Base-by-base conservation (phyloP, 1,140 invertebrate species). In the Drosophila carrolli region DNA sequence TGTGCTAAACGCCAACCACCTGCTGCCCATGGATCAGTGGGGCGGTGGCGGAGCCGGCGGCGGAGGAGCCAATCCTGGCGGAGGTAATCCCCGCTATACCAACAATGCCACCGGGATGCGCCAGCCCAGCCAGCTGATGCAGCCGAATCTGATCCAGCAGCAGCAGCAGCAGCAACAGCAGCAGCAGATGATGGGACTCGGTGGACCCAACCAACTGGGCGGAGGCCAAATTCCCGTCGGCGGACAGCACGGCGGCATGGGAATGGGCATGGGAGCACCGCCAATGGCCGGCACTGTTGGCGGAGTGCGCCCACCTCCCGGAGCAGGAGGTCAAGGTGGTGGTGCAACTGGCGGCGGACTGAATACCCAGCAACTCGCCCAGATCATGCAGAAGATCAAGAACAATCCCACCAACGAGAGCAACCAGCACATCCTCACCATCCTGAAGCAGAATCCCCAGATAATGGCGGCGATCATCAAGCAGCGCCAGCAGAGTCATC, bases 391-490 rank as follows among this genome's bases (percentile, higher is more conserved):
- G 58, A 98, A 97, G 41, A 94, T 99, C 29, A 96, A 97, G 80
- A 97, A 96, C 83, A 97, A 97, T 13, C 96, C 95, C 62, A 90
- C 83, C 40, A 97, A 96, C 50, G 97, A 98, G 81, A 97, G 98
- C 90, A 98, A 99, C 86, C 96, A 97, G 86, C 97, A 98, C 93
- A 97, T 99, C 54, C 93, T 99, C 29, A 95, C 96, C 78, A 98
- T 99, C 82, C 95, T 99, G 47, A 98, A 98, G 93, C 96, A 96
- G 48, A 98, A 99, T 94, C 98, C 98, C 47, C 97, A 97, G 66
- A 94, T 99, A 10, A 99, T 99, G 98, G 98, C 98, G 58, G 97
- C 98, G 51, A 98, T 99, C 90, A 98, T 99, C 57, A 98, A 98
- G 93, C 97, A 98, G 93, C 94, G 97, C 91, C 96, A 97, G 93